phyloP scores from a whole-genome alignment of 2,113 vertebrate genomes.

The Odobenus rosmarus region DNA sequence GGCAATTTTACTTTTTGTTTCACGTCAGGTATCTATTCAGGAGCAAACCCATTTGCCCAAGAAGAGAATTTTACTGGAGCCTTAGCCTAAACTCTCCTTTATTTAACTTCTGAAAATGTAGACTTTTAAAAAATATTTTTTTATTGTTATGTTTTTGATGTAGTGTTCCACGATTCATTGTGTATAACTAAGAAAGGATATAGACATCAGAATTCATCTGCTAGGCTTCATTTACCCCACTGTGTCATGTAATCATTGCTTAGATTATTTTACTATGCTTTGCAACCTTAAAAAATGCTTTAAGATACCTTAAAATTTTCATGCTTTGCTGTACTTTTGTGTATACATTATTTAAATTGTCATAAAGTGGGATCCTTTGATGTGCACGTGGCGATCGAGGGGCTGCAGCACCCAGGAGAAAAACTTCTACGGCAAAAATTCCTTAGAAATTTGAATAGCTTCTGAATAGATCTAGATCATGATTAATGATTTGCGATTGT shows the following conservation, averaged over 20 bases:
- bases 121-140: background rate
- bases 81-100: conserved; percentile 74
- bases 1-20: conserved; percentile 67
- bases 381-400: conserved; percentile 35
- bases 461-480: background rate
- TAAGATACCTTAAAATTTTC: conserved; percentile 71
- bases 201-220: conserved; percentile 73
- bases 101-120: conserved; percentile 81
- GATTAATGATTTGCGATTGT: background rate
- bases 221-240: conserved; percentile 75
- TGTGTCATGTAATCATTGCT: conserved; percentile 82
- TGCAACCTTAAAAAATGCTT: conserved; percentile 78
- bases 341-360: conserved; percentile 72
- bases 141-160: too few species aligned
- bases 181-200: conserved; percentile 66
- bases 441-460: conserved; percentile 28
- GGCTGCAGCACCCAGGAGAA: conserved; percentile 41
- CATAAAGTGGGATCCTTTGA: conserved; percentile 75
- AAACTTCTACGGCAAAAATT: conserved; percentile 47
- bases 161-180: too few species aligned
- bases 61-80: conserved; percentile 63
- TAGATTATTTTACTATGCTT: conserved; percentile 83
- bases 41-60: conserved; percentile 68
- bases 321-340: conserved; percentile 77
- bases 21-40: conserved; percentile 40